phyloP scores from a whole-genome alignment of 2,888 invertebrate species.

The Cyrtodaria siliqua region DNA sequence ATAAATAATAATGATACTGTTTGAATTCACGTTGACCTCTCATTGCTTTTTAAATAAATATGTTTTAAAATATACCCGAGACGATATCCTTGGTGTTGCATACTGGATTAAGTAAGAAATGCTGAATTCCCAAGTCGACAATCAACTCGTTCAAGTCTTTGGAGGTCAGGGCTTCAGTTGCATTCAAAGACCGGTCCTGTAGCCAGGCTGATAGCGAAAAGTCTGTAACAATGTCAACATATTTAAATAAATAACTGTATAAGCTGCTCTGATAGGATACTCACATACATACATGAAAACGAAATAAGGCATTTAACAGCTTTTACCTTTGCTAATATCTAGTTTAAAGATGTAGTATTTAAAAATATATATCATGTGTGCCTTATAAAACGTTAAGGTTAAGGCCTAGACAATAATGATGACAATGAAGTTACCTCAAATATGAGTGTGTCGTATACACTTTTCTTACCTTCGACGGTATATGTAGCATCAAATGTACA shows the following conservation, averaged over 20 bases:
- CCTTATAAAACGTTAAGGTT: too few relatives aligned
- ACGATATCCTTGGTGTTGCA: not conserved
- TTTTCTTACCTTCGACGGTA: conserved; percentile 3
- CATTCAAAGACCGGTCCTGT: not conserved
- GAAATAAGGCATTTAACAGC: too few relatives aligned
- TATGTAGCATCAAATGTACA: conserved; percentile 15
- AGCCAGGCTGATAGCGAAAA: conserved; percentile 43
- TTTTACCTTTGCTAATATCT: too few relatives aligned
- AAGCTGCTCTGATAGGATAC: not conserved
- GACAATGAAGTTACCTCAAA: too few relatives aligned
- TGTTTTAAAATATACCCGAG: not conserved
- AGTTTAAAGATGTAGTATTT: not conserved
- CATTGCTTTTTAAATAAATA: not conserved
- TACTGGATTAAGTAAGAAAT: conserved; percentile 5
- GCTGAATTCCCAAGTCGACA: conserved; percentile 26
- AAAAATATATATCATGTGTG: not conserved
- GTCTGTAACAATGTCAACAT: conserved; percentile 15
- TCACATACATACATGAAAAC: too few relatives aligned
- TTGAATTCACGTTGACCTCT: not conserved
- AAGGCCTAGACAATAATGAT: too few relatives aligned
- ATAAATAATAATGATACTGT: too few relatives aligned
- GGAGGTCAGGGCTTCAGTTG: not conserved
- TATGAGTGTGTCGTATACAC: too few relatives aligned
- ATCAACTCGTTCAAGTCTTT: conserved; percentile 24
- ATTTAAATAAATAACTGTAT: not conserved